Evolutionary conservation across 2,888 invertebrate species (phyloP), one percentile per base, ranked within the genome.

Genomic region (Acleris cristana): DNA sequence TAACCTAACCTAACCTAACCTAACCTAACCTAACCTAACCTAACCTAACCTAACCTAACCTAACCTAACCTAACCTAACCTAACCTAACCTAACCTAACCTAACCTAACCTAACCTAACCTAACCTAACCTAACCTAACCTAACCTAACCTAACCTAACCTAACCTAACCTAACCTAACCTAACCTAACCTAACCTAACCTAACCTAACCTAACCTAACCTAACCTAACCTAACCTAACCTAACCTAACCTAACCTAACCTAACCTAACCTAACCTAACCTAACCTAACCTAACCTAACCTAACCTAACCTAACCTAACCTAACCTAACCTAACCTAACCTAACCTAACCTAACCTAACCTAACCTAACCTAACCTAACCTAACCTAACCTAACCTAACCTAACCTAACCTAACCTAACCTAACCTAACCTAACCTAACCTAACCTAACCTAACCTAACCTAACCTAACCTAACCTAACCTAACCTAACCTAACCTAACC

Each of bases 1-100:
- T 48, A 48, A 48, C 48, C 48, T 48, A 48, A 48, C 48, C 48
- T 48, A 48, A 48, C 48, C 48, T 48, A 48, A 48, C 48, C 48
- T 48, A 48, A 48, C 48, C 48, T 48, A 48, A 48, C 48, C 48
- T 48, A 48, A 48, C 48, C 48, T 48, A 48, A 48, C 48, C 48
- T 48, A 48, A 48, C 48, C 48, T 48, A 48, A 48, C 48, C 48
- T 48, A 48, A 48, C 48, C 48, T 48, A 48, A 48, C 48, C 48
- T 48, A 48, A 48, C 48, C 48, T 48, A 48, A 48, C 48, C 48
- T 48, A 48, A 48, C 48, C 48, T 48, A 48, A 48, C 48, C 48
- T 48, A 48, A 48, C 48, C 48, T 48, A 48, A 48, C 48, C 48
- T 48, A 48, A 48, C 48, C 48, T 48, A 48, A 48, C 48, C 48